Conservation (phyloP, 1,140 invertebrate genomes). For the Oscheius sp. region DNA sequence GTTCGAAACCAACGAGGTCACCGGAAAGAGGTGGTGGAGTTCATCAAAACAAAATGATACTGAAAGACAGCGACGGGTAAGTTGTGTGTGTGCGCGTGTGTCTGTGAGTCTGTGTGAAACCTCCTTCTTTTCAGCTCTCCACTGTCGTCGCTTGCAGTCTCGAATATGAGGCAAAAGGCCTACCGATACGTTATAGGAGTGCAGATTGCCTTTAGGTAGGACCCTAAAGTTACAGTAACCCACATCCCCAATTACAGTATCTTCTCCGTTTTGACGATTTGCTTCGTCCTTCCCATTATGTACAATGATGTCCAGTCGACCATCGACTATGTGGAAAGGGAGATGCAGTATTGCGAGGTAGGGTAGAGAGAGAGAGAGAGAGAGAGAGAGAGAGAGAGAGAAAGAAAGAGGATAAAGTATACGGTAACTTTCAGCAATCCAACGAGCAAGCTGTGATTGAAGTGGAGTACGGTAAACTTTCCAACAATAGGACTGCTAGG, state of each 20-base stretch:
- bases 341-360: slow-evolving; percentile 59
- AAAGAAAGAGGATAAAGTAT: too few relatives aligned
- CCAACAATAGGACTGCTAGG: slow-evolving; percentile 43
- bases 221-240: not conserved
- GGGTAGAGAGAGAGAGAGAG: too few relatives aligned
- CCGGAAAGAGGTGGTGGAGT: not conserved
- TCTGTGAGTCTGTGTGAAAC: too few relatives aligned
- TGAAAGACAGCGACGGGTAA: slow-evolving; percentile 38
- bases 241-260: slow-evolving; percentile 41
- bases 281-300: slow-evolving; percentile 55
- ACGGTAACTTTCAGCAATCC: slow-evolving; percentile 47
- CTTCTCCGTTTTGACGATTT: slow-evolving; percentile 54
- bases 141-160: slow-evolving; percentile 41
- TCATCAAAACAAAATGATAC: too few relatives aligned
- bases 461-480: slow-evolving; percentile 46
- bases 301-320: slow-evolving; percentile 60
- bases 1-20: not conserved
- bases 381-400: too few relatives aligned
- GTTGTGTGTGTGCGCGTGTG: not conserved
- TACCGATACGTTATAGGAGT: slow-evolving; percentile 57
- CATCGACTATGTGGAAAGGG: slow-evolving; percentile 56
- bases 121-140: slow-evolving; percentile 31
- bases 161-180: slow-evolving; percentile 37
- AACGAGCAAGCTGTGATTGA: slow-evolving; percentile 52
- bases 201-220: slow-evolving; percentile 56